phyloP scores from a whole-genome alignment of 2,797 vertebrate species.

The Setipinna tenuifilis region DNA sequence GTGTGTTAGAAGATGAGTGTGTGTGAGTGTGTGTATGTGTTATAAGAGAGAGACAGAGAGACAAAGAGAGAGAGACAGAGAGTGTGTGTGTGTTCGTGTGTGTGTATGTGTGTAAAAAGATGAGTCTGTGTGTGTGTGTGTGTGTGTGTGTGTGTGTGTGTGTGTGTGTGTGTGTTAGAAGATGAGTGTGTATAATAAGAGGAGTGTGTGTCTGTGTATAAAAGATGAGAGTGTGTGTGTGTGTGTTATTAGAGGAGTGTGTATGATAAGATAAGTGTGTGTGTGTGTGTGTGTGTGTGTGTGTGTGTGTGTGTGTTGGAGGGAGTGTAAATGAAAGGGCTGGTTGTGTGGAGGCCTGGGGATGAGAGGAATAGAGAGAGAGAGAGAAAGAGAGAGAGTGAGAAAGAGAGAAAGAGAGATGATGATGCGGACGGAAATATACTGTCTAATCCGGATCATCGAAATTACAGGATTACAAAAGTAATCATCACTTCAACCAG shows the following conservation, averaged over 20 bases:
- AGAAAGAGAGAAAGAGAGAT: constrained; percentile 53
- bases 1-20: constrained; percentile 34
- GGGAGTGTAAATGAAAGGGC: constrained; percentile 65
- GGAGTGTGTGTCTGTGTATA: neutral
- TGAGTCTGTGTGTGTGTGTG: no score
- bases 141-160: neutral
- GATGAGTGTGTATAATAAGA: no score
- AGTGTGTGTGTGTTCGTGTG: no score
- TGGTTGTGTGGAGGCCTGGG: constrained; percentile 60
- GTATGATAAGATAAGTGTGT: no score
- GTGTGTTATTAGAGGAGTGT: neutral
- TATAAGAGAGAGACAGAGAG: no score
- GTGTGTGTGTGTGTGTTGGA: neutral
- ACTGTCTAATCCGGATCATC: constrained; percentile 70
- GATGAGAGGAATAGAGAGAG: constrained; percentile 65
- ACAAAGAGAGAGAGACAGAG: no score
- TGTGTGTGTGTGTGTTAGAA: neutral
- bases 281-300: neutral
- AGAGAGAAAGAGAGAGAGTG: constrained; percentile 60
- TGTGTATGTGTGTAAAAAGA: no score
- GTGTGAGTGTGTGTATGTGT: neutral
- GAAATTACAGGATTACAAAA: constrained; percentile 74
- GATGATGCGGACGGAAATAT: constrained; percentile 54
- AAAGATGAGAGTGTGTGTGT: no score
- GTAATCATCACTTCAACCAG: constrained; percentile 65